Evolutionary conservation across 2,797 vertebrate genomes (phyloP).

Genomic region (Harpagifer antarcticus): DNA sequence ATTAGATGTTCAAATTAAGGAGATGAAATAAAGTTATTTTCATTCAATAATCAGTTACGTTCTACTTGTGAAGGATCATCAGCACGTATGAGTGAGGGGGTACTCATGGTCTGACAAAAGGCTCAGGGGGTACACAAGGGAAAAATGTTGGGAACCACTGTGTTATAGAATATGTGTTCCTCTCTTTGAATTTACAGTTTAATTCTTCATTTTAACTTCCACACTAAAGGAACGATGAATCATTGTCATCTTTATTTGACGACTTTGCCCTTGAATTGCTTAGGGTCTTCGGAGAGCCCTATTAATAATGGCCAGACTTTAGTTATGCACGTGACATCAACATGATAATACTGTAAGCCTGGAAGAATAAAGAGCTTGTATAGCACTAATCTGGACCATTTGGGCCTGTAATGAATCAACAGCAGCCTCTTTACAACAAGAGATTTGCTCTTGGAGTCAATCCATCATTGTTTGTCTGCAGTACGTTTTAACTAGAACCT

Average conservation of each 20-base stretch:
- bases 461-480: constrained; percentile 18
- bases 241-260: constrained; percentile 31
- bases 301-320: constrained; percentile 1
- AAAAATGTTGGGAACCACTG: too few species aligned
- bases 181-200: neutral
- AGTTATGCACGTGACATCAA: constrained; percentile 13
- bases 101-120: too few species aligned
- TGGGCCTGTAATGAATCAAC: constrained; percentile 23
- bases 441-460: constrained; percentile 21
- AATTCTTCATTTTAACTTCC: constrained; percentile 14
- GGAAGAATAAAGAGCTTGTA: constrained; percentile 8
- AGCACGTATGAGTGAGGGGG: too few species aligned
- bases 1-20: too few species aligned
- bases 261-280: constrained; percentile 29
- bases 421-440: constrained; percentile 11
- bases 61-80: too few species aligned
- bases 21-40: too few species aligned
- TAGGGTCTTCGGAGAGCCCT: neutral
- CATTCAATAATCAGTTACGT: too few species aligned
- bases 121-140: too few species aligned
- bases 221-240: constrained; percentile 42
- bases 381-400: constrained; percentile 23
- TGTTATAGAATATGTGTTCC: too few species aligned
- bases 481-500: neutral
- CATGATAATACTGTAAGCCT: constrained; percentile 12